Evolutionary conservation across 2,113 vertebrate genomes (phyloP).

Genomic region (Misgurnus mizolepis): DNA sequence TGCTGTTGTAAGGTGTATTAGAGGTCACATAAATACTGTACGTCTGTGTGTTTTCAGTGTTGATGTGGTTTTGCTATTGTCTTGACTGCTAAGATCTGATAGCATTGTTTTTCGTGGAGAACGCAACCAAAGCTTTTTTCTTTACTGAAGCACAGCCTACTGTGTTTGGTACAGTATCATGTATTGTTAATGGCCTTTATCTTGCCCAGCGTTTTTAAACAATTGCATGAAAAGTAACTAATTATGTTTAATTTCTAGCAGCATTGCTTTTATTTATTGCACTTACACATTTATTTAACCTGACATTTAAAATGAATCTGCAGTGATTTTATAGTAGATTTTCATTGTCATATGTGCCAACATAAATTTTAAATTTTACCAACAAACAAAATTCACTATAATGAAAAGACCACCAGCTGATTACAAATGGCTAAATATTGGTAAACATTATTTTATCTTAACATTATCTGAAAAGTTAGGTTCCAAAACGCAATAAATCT

Average conservation of each 20-base stretch:
- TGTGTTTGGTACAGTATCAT: neutral
- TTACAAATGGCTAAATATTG: no score
- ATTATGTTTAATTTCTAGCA: neutral
- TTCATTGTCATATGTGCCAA: no score
- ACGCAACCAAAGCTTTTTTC: neutral
- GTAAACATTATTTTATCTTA: no score
- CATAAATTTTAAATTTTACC: no score
- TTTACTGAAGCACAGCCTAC: neutral
- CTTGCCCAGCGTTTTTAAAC: neutral
- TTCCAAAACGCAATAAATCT: no score
- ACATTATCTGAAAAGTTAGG: no score
- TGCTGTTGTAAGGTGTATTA: constrained; percentile 37
- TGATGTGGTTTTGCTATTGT: constrained; percentile 6
- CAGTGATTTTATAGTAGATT: no score
- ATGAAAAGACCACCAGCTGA: no score
- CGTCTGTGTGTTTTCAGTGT: constrained; percentile 4
- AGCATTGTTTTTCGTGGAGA: constrained; percentile 13
- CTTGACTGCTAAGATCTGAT: constrained; percentile 11
- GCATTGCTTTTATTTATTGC: neutral
- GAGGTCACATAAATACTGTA: constrained; percentile 29
- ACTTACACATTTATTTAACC: neutral
- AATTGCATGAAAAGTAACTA: neutral
- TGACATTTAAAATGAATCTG: no score
- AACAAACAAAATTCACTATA: no score
- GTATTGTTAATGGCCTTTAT: neutral